Base-by-base conservation (phyloP, 2,888 invertebrate genomes). In the Ligdia adustata region DNA sequence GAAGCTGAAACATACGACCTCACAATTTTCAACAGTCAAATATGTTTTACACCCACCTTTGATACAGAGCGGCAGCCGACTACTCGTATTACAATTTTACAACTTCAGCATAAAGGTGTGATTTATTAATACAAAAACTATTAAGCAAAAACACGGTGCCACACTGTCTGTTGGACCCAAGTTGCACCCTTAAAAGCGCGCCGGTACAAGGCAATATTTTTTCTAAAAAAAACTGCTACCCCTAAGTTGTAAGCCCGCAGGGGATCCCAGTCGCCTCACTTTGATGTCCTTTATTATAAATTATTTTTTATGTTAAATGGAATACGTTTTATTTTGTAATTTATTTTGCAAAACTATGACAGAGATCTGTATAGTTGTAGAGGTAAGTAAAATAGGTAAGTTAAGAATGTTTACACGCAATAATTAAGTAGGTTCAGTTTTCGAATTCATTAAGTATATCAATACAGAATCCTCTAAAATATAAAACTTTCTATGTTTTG, bases 121-220 rank as follows among this genome's bases (percentile, higher is more conserved):
- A 79, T 79, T 77, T 79, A 77, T 78, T 62, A 54, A 53, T 47
- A 64, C 56, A 76, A 76, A 80, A 80, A 79, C 70, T 69, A 61
- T 54, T 52, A 26, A 31, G 68, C 65, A 74, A 82, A 82, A 81
- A 72, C 58, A 35, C 61, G 84, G 82, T 81, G 87, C 86, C 88
- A 75, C 68, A 72, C 75, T 77, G 87, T 87, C 88, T 88, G 75
- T 61, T 56, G 55, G 57, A 51, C 55, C 64, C 66, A 62, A n/a
- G n/a, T n/a, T n/a, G n/a, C n/a, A n/a, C n/a, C n/a, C n/a, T n/a
- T n/a, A n/a, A n/a, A 66, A 65, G 54, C 61, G 54, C 49, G 60
- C 62, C 60, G 62, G 56, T 60, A 52, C 50, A 72, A 67, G 60
- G 66, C 72, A 72, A 75, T 62, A 65, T 72, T 74, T 76, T 74